Evolutionary conservation across 2,888 invertebrate species (phyloP), one percentile per base, ranked within the genome.

Genomic region (Nowickia ferox): DNA sequence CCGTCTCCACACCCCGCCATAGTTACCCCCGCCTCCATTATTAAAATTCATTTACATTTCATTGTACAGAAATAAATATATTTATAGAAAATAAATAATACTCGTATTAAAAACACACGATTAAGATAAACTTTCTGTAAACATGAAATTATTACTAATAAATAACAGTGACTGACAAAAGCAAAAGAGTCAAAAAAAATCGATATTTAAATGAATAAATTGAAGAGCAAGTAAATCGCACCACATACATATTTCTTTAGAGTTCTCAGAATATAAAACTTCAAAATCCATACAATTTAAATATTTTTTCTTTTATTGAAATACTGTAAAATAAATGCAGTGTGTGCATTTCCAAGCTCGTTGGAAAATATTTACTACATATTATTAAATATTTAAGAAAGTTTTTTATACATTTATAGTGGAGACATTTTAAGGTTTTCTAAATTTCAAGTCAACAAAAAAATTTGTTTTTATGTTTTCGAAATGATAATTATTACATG

Each of bases 121-220:
- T 59, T 59, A 66, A 74, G 46, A 57, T 74, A 38, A 81, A 81
- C 53, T 74, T 79, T 55, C 46, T 69, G 53, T 44, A 63, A 78
- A 78, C 69, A 78, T 66, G 42, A 40, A 81, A 68, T 57, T 51
- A 57, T 68, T 63, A 59, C 15, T 19, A 30, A 30, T n/a, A 38
- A 53, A 48, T 17, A 59, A 69, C 61, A 71, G 71, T 71, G 63
- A 71, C 22, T 79, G 51, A 42, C 19, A 71, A 61, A 78, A 78
- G 2, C 13, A 53, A 63, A 13, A 19, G 10, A 51, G 46, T 38
- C 42, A 13, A 1, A 19, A 30, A 22, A 38, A 40, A 40, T 55
- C 1, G 1, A 13, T 40, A 17, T 17, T 15, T 46, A 46, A 22
- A 6, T 38, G 48, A 19, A 10, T 19, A 38, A 57, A 22, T 48